phyloP scores from a whole-genome alignment of 2,113 vertebrate species.

The Nymphicus hollandicus region DNA sequence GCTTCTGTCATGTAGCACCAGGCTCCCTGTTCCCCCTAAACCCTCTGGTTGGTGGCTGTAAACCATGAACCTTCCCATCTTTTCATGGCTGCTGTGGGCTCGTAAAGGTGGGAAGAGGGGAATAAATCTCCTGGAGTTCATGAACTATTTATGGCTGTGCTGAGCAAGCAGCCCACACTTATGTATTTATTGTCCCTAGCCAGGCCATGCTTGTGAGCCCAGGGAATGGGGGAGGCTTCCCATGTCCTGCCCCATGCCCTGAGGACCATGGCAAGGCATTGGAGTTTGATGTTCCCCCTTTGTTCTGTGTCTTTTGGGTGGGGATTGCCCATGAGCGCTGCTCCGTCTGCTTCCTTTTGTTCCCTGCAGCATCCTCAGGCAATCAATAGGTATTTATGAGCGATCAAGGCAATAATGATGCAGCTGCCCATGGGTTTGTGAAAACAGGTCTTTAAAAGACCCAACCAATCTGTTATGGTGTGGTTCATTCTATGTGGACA shows the following conservation, averaged over 20 bases:
- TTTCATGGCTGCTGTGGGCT: neutral
- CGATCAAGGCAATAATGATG: neutral
- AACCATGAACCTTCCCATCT: neutral
- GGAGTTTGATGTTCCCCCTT: neutral
- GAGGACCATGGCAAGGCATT: neutral
- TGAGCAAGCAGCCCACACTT: neutral
- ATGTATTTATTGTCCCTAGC: conserved; percentile 34
- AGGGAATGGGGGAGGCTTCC: neutral
- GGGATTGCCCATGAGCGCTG: neutral
- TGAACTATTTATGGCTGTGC: conserved; percentile 10
- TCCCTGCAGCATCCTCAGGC: neutral
- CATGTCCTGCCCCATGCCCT: fast-evolving
- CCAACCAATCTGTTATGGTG: neutral
- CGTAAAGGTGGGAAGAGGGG: neutral
- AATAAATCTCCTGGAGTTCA: conserved; percentile 31
- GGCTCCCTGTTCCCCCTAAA: fast-evolving
- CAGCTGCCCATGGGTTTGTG: neutral
- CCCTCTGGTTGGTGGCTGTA: fast-evolving
- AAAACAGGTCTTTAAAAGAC: neutral
- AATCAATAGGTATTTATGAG: neutral
- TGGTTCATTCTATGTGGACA: neutral
- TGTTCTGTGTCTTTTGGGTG: neutral
- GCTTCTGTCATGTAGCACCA: fast-evolving
- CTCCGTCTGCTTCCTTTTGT: neutral
- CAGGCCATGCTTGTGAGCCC: neutral